Evolutionary conservation across 2,797 vertebrate species (phyloP).

Genomic region (Eulemur rubriventer): DNA sequence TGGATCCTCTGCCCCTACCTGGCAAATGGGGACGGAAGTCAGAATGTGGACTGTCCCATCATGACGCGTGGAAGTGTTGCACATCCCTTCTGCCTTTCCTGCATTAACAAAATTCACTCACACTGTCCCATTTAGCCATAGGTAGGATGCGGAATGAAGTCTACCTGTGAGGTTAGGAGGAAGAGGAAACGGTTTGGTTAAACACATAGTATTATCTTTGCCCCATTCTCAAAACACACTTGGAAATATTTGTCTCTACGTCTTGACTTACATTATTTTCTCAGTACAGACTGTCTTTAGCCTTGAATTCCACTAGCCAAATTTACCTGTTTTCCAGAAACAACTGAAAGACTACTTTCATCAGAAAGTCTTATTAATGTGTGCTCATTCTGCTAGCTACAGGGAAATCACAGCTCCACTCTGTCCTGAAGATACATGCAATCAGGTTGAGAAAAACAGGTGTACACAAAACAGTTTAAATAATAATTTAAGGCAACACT

Average conservation of each 20-base stretch:
- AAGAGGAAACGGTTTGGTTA: neutral
- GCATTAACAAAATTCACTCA: neutral
- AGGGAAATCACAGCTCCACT: neutral
- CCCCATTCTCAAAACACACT: neutral
- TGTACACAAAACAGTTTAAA: neutral
- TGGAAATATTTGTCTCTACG: neutral
- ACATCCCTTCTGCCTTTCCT: neutral
- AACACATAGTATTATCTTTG: neutral
- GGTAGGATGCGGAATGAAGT: neutral
- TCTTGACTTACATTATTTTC: neutral
- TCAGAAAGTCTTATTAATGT: neutral
- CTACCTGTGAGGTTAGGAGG: neutral
- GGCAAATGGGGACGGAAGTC: neutral
- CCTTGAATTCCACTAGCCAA: neutral
- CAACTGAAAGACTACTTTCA: neutral
- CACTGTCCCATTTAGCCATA: neutral
- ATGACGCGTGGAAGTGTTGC: neutral
- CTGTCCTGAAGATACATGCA: neutral
- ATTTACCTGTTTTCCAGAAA: neutral
- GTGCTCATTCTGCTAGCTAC: neutral
- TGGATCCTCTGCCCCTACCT: neutral
- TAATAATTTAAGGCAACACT: neutral
- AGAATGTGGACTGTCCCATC: neutral
- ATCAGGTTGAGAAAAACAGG: neutral
- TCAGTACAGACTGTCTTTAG: neutral